Evolutionary conservation across 1,140 invertebrate genomes (phyloP).

Genomic region (Anastatus disparis): DNA sequence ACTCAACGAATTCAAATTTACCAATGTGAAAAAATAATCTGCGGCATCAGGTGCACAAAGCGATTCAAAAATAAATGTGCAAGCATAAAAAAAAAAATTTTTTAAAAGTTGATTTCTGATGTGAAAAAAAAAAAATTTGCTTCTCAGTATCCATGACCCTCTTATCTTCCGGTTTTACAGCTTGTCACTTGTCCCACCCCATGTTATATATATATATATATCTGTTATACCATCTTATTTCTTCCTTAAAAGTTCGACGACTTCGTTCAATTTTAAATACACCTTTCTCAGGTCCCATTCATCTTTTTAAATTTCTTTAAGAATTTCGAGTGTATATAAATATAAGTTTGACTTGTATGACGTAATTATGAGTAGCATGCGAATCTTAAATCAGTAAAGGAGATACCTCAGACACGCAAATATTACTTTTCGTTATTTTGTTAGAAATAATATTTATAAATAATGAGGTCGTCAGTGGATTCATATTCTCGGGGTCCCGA

Average conservation of each 20-base stretch:
- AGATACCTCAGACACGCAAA: neutral
- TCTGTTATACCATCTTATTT: neutral
- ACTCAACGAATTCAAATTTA: too few species aligned
- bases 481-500: too few species aligned
- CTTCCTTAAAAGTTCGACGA: conserved; percentile 39
- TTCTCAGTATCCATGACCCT: neutral
- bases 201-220: too few species aligned
- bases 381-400: neutral
- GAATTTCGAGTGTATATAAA: conserved; percentile 20
- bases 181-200: conserved; percentile 17
- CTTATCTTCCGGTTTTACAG: conserved; percentile 33
- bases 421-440: neutral
- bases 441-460: too few species aligned
- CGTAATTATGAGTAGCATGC: conserved; percentile 7
- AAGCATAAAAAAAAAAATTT: neutral
- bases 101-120: too few species aligned
- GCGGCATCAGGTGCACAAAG: too few species aligned
- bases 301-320: neutral
- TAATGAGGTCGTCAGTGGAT: too few species aligned
- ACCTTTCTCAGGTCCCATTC: conserved; percentile 9
- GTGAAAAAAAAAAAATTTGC: neutral
- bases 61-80: too few species aligned
- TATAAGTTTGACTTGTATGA: neutral
- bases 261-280: too few species aligned
- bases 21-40: too few species aligned